Conservation (phyloP, 2,113 vertebrate species). For the Syngnathus typhle region DNA sequence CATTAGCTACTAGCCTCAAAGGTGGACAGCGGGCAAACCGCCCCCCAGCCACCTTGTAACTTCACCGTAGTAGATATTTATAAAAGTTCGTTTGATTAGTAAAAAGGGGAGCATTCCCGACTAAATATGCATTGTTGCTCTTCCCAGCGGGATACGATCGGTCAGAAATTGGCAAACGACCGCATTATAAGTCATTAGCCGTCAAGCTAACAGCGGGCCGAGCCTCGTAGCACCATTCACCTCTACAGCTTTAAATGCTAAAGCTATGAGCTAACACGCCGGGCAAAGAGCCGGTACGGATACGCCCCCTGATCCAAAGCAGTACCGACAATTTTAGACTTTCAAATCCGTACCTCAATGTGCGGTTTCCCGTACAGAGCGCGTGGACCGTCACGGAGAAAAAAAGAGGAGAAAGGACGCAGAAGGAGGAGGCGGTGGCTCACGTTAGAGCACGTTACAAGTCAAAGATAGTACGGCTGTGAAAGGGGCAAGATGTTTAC, state of each 20-base stretch:
- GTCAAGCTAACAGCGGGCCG: conserved; percentile 50
- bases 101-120: rapidly evolving
- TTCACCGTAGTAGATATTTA: too few relatives aligned
- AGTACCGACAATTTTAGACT: neutral
- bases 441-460: conserved; percentile 35
- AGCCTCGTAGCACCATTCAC: conserved; percentile 27
- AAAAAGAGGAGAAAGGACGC: conserved; percentile 47
- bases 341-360: conserved; percentile 48
- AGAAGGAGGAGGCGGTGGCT: conserved; percentile 32
- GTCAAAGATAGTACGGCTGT: neutral
- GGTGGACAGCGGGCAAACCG: conserved; percentile 22
- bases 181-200: conserved; percentile 35
- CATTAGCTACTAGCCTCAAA: conserved; percentile 38
- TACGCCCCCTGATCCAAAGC: neutral
- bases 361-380: conserved; percentile 39
- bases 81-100: neutral
- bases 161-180: conserved; percentile 32
- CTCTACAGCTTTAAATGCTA: neutral
- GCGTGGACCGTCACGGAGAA: conserved; percentile 46
- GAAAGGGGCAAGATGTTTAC: neutral
- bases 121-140: neutral
- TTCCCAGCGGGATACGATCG: neutral
- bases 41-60: neutral
- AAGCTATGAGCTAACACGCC: too few relatives aligned
- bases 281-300: neutral